Base-by-base conservation (phyloP, 2,888 invertebrate genomes). In the Argyresthia albistria region DNA sequence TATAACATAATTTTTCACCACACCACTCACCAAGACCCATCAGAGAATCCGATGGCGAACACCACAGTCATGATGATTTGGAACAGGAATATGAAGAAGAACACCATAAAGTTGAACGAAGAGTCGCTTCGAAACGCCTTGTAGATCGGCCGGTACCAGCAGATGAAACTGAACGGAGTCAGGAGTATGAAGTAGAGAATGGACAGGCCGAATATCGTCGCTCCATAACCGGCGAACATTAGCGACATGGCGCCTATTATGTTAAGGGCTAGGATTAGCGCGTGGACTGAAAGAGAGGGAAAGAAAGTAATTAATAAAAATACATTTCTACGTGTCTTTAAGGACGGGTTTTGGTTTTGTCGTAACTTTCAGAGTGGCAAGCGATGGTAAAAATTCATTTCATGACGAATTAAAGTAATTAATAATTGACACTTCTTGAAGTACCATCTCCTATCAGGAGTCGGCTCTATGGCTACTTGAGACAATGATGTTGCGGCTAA, bases 91-190 rank as follows among this genome's bases (percentile, higher is more conserved):
- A 99, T 95, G 78, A 99, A 97, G 91, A 99, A 99, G 89, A 97
- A 99, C 53, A 98, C 96, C 96, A 99, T 99, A 77, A 99, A 99
- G 86, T 98, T 99, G 90, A 99, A 97, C 3, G 99, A 99, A 64
- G 98, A 98, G 88, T 99, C 99, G 73, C 95, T 97, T 72, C 98
- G 93, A 90, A 99, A 99, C 58, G 99, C 99, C 88, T 99, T 99
- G 89, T 99, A 99, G 56, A 98, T 95, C 47, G 99, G 99, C 75
- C 99, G 91, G 88, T 97, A 99, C 99, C 99, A 99, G 82, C 99
- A 99, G 42, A 99, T 84, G 78, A 98, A 99, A 53, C 99, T 98
- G 83, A 97, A 96, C 16, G 99, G 99, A 14, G 97, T 96, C 72
- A 99, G 96, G 36, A 99, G 88, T 51, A 96, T 73, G 59, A 95